Conservation (phyloP, 2,888 invertebrate genomes). For the Lamellibrachia columna region DNA sequence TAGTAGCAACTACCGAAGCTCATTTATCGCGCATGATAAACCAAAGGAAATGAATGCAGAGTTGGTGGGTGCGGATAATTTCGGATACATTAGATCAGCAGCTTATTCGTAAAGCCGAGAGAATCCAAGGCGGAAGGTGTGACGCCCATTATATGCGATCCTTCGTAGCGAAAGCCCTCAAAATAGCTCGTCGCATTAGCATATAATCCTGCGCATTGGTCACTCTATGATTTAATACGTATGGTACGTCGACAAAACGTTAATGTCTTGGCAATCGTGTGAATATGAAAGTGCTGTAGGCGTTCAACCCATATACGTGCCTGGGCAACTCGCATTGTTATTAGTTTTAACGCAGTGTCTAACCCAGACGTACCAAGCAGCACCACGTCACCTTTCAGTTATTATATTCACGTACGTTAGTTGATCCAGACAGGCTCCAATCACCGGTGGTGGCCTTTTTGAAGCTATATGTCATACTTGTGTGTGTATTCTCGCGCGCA, state of each 20-base stretch:
- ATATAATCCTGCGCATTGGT: neutral
- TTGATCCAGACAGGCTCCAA: neutral
- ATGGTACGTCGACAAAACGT: neutral
- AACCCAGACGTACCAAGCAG: neutral
- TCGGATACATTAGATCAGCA: neutral
- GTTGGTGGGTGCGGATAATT: neutral
- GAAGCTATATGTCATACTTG: neutral
- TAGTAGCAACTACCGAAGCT: neutral
- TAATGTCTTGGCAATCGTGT: neutral
- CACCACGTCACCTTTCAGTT: neutral
- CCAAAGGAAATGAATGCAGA: neutral
- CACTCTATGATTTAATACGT: neutral
- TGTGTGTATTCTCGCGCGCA: neutral
- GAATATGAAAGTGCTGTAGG: neutral
- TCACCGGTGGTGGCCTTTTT: neutral
- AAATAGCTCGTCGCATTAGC: neutral
- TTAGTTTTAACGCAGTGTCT: neutral
- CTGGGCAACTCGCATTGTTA: neutral
- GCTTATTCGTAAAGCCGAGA: neutral
- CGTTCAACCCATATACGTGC: neutral
- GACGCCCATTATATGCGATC: neutral
- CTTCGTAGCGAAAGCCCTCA: neutral
- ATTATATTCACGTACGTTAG: neutral
- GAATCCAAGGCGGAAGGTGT: neutral
- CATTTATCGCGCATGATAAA: slow-evolving; percentile 1